A percentile compares a stretch with the other conserved stretches of the same genome.
phyloP scores from a whole-genome alignment of 2,797 vertebrate species.

The Apogon talboti region DNA sequence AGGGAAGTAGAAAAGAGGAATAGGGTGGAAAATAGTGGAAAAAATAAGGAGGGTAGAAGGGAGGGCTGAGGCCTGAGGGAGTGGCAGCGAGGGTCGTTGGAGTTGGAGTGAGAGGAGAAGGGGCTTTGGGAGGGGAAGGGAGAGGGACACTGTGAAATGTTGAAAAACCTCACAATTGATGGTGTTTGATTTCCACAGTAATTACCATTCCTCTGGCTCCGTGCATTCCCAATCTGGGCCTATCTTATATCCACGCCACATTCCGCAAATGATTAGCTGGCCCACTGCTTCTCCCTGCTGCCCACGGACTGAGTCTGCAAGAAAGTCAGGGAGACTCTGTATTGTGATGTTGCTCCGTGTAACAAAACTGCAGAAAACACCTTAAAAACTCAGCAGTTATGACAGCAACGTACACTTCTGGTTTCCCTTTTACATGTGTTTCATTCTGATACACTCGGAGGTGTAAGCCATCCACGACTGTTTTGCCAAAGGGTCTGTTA shows the following conservation, averaged over 20 bases:
- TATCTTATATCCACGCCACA: slow-evolving; percentile 85
- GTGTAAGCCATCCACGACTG: not conserved
- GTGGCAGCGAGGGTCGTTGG: slow-evolving; percentile 70
- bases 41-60: slow-evolving; percentile 53
- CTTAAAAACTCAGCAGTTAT: not conserved
- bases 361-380: slow-evolving; percentile 8
- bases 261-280: slow-evolving; percentile 85
- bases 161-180: slow-evolving; percentile 87
- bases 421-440: no score
- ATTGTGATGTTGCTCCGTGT: slow-evolving; percentile 16
- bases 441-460: not conserved
- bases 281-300: slow-evolving; percentile 74
- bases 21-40: slow-evolving; percentile 57
- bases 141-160: slow-evolving; percentile 78
- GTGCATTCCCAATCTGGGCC: slow-evolving; percentile 82
- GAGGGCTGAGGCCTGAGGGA: slow-evolving; percentile 64
- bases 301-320: slow-evolving; percentile 61
- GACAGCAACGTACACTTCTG: not conserved
- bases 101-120: slow-evolving; percentile 65
- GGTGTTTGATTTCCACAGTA: slow-evolving; percentile 87
- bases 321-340: slow-evolving; percentile 35
- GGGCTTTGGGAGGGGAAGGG: slow-evolving; percentile 60
- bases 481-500: not conserved
- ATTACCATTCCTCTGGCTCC: slow-evolving; percentile 87
- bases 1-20: slow-evolving; percentile 44